Conservation (phyloP, 2,888 invertebrate species). For the Mesorhabditis belari region DNA sequence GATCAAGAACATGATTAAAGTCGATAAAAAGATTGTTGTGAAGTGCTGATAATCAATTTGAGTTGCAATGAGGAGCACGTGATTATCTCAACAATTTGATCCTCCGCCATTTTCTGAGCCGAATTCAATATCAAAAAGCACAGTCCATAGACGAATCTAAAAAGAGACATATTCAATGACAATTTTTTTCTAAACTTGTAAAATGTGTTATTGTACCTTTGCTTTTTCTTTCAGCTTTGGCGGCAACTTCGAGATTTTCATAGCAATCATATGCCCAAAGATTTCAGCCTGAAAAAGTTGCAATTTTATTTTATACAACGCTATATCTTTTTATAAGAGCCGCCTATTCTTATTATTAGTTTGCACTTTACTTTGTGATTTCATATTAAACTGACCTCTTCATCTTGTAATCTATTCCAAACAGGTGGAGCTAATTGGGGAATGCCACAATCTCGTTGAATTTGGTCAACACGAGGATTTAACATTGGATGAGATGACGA, state of each 20-base stretch:
- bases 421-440: not conserved
- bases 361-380: no score
- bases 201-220: no score
- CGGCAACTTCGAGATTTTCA: not conserved
- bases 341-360: no score
- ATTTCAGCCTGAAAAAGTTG: not conserved
- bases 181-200: no score
- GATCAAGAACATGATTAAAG: not conserved
- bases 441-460: no score
- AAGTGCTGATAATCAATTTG: not conserved
- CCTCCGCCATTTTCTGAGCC: not conserved
- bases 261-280: not conserved
- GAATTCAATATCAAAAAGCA: not conserved
- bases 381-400: not conserved
- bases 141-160: not conserved
- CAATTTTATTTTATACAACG: not conserved
- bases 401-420: not conserved
- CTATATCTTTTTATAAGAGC: no score
- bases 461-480: no score
- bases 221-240: not conserved
- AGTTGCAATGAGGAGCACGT: not conserved
- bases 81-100: not conserved
- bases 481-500: not conserved
- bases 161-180: no score
- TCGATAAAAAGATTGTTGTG: not conserved